Evolutionary conservation across 2,888 invertebrate genomes (phyloP), one percentile per base, ranked within the genome.

Genomic region (Eupithecia dodoneata): DNA sequence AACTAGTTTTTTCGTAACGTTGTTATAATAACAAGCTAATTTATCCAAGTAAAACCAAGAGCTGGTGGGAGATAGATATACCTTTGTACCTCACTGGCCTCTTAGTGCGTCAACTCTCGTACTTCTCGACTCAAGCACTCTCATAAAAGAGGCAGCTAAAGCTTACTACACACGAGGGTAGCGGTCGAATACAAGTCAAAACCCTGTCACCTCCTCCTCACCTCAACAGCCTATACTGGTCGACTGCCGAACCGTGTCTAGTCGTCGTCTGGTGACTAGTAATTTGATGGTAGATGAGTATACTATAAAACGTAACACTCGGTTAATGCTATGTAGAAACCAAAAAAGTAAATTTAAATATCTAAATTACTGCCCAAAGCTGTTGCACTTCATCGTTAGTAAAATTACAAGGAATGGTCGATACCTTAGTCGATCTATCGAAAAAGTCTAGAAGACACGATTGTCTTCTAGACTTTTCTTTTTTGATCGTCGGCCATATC

Each of bases 41-140:
- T 59, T 9, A 30, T 18, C 59, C n/a, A 7, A n/a, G n/a, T 12
- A 63, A 18, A 63, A 63, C 4, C 59, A 59, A 59, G 30, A 59
- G 63, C 4, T 63, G 12, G 59, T 18, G 9, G 9, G 63, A 18
- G 63, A 12, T 1, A 63, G 18, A 30, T 30, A 30, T n/a, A 59
- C 59, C 59, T 59, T 59, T 63, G 30, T 63, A 4, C 12, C 4
- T 63, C 63, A 63, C 63, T 63, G 30, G 30, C 63, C 30, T 30
- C 63, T 63, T 63, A 63, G 63, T 63, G 63, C 63, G 63, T 63
- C 63, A 12, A 12, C 63, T 63, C 63, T 63, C 4, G 63, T 63
- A 63, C 63, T 18, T 10, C 59, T 59, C 18, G 59, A 18, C 59
- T 63, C 63, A 30, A 63, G 63, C 12, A 63, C 63, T 63, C 63